phyloP scores from a whole-genome alignment of 1,140 invertebrate species.

The Drosophila repleta region DNA sequence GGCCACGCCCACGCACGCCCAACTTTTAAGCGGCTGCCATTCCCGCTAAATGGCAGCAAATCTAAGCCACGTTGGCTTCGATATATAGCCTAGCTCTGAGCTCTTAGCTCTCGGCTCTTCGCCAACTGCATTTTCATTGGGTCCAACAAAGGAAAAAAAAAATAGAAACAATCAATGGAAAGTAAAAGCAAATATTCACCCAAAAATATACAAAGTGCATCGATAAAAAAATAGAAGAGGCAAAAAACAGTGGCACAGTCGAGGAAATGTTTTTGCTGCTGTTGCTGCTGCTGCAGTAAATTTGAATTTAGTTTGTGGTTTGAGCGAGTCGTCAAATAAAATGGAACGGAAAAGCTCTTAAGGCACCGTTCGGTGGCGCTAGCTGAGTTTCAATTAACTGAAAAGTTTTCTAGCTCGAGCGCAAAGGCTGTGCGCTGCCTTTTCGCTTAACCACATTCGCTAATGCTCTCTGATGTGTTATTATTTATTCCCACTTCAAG shows the following conservation, averaged over 20 bases:
- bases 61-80: slow-evolving; percentile 30
- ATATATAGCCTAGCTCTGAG: slow-evolving; percentile 18
- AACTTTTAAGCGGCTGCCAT: slow-evolving; percentile 40
- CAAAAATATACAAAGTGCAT: neutral
- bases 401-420: slow-evolving; percentile 20
- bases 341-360: slow-evolving; percentile 11
- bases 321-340: slow-evolving; percentile 19
- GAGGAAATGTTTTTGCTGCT: slow-evolving; percentile 17
- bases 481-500: neutral
- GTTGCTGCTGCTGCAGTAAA: slow-evolving; percentile 16
- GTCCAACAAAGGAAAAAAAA: neutral
- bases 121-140: slow-evolving; percentile 30
- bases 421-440: slow-evolving; percentile 6
- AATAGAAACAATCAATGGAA: slow-evolving; percentile 18
- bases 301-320: slow-evolving; percentile 29
- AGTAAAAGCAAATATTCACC: slow-evolving; percentile 27
- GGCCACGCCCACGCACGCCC: slow-evolving; percentile 27
- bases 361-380: neutral
- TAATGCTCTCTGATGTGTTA: neutral
- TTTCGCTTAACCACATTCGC: neutral
- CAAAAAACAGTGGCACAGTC: slow-evolving; percentile 14
- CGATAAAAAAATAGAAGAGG: neutral
- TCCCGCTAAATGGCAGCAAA: slow-evolving; percentile 46
- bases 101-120: too few relatives aligned
- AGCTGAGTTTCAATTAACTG: slow-evolving; percentile 26